Evolutionary conservation across 2,113 vertebrate genomes (phyloP), one percentile per base, ranked within the genome.

Genomic region (Chamaetylas fuelleborni): DNA sequence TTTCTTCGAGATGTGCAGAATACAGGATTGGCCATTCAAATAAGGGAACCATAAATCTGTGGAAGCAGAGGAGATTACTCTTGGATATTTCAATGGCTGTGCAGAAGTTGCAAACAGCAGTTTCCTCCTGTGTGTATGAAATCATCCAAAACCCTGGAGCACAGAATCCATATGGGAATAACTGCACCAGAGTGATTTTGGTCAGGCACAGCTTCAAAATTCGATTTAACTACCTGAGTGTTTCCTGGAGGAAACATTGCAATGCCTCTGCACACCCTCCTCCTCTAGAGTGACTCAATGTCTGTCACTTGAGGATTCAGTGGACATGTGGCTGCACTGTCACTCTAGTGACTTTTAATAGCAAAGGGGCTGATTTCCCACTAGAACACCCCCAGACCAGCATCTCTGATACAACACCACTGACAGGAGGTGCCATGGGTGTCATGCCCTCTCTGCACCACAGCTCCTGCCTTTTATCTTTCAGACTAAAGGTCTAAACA

Each of bases 391-490:
- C 36, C n/a, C 11, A 17, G 51, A 48, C 2, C 38, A 65, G 4
- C 25, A 22, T 10, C 31, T 82, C 47, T 33, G 76, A 22, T 5
- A 42, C 6, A 47, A 19, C 20, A 22, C 53, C 54, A 18, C 29
- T 57, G 47, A 25, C 4, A n/a, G 14, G 26, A 61, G 8, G 15
- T 43, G 28, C 43, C 8, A 2, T 8, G 19, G 77, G 38, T 38
- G 38, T 14, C 29, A 56, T 0, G 0, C 5, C 60, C 31, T 61
- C 14, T 11, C n/a, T n/a, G 45, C 45, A 28, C n/a, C 31, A 0
- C 11, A 60, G 5, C 5, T 57, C 38, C 14, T 8, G 22, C 22
- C 16, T 34, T 9, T 40, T 12, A 9, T 11, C 33, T 77, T n/a
- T 28, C 47, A 74, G 50, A 15, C 24, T 23, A 56, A 15, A 38